Conservation (phyloP, 2,888 invertebrate genomes). For the Megamerina dolium region DNA sequence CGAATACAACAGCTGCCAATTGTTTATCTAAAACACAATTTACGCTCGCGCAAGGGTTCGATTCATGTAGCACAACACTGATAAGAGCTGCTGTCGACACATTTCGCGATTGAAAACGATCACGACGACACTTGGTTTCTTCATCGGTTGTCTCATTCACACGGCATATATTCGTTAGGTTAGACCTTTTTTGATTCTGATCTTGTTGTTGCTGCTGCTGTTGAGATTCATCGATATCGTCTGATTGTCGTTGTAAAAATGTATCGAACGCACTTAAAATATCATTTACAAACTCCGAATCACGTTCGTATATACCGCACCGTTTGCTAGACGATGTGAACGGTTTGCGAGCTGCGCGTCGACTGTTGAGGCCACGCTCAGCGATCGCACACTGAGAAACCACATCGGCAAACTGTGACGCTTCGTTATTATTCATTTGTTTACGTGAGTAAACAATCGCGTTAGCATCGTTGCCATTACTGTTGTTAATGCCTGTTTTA, state of each 20-base stretch:
- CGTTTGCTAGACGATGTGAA: slow-evolving; percentile 22
- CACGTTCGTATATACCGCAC: slow-evolving; percentile 39
- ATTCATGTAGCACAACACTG: slow-evolving; percentile 5
- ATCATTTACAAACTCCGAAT: slow-evolving; percentile 39
- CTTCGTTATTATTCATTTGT: slow-evolving; percentile 4
- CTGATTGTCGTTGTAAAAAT: slow-evolving; percentile 22
- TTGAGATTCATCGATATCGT: slow-evolving; percentile 5
- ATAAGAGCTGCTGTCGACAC: neutral
- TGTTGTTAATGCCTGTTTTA: slow-evolving; percentile 10
- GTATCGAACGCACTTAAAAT: slow-evolving; percentile 35
- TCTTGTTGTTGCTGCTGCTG: neutral
- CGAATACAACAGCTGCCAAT: neutral
- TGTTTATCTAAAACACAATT: neutral
- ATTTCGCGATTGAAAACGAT: neutral
- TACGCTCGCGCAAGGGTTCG: neutral
- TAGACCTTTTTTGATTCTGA: slow-evolving; percentile 12
- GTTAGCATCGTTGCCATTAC: slow-evolving; percentile 6
- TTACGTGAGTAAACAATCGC: slow-evolving; percentile 11
- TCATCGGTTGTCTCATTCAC: neutral
- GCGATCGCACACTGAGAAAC: slow-evolving; percentile 6
- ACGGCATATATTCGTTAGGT: too few relatives aligned
- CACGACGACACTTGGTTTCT: neutral
- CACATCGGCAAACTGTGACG: slow-evolving; percentile 5
- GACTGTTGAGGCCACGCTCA: slow-evolving; percentile 14
- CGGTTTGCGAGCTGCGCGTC: slow-evolving; percentile 17